These are phyloP conservation scores for Drosophila paranaensis DNA, from an alignment of 2,888 invertebrate genomes.

Conservation along the genomic window DNA sequence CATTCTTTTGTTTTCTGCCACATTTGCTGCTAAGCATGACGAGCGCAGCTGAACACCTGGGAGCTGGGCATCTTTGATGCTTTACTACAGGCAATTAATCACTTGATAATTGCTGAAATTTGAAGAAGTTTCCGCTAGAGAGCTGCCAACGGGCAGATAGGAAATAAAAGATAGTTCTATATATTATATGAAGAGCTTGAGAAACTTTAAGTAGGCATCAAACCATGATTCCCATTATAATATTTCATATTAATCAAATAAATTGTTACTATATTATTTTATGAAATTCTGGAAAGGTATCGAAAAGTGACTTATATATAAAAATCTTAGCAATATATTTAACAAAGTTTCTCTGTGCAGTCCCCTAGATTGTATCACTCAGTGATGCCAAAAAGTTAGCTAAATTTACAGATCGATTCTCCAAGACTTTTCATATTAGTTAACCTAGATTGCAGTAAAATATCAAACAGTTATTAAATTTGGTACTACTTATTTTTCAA, in stretches of 20 bases:
- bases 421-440: neutral
- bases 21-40: too few relatives aligned
- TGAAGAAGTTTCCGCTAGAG: neutral
- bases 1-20: neutral
- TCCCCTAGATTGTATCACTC: too few relatives aligned
- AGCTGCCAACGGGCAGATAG: neutral
- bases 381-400: too few relatives aligned
- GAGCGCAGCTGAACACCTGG: slow-evolving; percentile 3
- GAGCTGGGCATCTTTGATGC: neutral
- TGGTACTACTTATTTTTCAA: neutral
- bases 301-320: too few relatives aligned
- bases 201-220: too few relatives aligned
- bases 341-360: too few relatives aligned
- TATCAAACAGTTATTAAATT: neutral
- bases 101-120: slow-evolving; percentile 1
- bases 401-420: neutral
- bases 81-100: slow-evolving; percentile 18
- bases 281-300: too few relatives aligned
- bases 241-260: too few relatives aligned
- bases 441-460: neutral
- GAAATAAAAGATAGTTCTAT: neutral
- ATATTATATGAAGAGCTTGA: too few relatives aligned
- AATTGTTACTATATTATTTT: too few relatives aligned
- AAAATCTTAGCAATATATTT: too few relatives aligned
- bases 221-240: too few relatives aligned